phyloP scores from a whole-genome alignment of 2,113 vertebrate genomes.

The Spea multiplicata region DNA sequence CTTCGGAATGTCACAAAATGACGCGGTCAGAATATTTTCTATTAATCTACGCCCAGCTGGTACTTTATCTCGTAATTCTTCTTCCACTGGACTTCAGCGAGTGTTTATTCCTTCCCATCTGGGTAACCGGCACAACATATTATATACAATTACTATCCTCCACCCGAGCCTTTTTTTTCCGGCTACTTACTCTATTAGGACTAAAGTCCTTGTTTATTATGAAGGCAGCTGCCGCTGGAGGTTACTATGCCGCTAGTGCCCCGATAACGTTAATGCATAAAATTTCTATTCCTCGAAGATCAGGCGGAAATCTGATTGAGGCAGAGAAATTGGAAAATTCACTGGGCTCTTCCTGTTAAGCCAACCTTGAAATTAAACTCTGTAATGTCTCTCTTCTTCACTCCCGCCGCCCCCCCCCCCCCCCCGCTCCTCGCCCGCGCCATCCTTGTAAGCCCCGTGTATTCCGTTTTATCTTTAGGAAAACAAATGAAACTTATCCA shows the following conservation, averaged over 20 bases:
- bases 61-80: neutral
- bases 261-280: conserved; percentile 1
- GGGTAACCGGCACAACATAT: neutral
- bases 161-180: neutral
- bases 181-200: neutral
- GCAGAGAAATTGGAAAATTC: conserved; percentile 19
- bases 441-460: neutral
- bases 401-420: neutral
- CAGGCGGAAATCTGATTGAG: conserved; percentile 6
- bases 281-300: conserved; percentile 12
- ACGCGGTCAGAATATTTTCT: too few relatives aligned
- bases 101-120: neutral
- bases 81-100: neutral
- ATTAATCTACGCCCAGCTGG: neutral
- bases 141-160: too few relatives aligned
- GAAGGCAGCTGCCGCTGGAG: conserved; percentile 19
- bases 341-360: conserved; percentile 27
- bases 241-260: neutral
- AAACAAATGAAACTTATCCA: neutral
- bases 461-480: neutral
- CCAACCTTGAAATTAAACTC: conserved; percentile 40
- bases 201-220: conserved; percentile 5
- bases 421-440: neutral
- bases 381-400: conserved; percentile 10
- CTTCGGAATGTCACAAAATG: too few relatives aligned